phyloP scores from a whole-genome alignment of 2,888 invertebrate species.

The Marasmarcha lunaedactyla region DNA sequence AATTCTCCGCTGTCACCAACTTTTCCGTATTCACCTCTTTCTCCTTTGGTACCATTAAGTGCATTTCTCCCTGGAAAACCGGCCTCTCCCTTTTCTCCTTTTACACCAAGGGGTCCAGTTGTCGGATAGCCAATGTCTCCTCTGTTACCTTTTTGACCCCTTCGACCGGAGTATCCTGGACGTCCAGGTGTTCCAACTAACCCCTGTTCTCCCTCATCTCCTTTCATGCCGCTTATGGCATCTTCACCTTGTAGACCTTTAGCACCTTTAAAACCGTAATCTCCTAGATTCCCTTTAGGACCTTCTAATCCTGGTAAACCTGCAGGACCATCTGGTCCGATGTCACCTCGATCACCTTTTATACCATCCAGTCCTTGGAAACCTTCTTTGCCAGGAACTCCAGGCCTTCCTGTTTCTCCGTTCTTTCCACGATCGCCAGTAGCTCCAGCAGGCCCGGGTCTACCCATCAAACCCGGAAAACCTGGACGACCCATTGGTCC shows the following conservation, averaged over 20 bases:
- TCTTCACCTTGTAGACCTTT: slow-evolving; percentile 73
- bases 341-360: slow-evolving; percentile 32
- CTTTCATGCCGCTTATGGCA: slow-evolving; percentile 72
- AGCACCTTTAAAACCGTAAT: slow-evolving; percentile 63
- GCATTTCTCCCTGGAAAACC: slow-evolving; percentile 67
- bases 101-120: slow-evolving; percentile 59
- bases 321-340: slow-evolving; percentile 26
- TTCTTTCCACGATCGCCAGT: slow-evolving; percentile 82
- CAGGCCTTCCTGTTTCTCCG: slow-evolving; percentile 73
- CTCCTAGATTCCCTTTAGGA: slow-evolving; percentile 58
- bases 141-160: slow-evolving; percentile 68
- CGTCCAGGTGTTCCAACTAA: slow-evolving; percentile 59
- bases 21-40: slow-evolving; percentile 65
- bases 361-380: slow-evolving; percentile 26
- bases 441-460: slow-evolving; percentile 34
- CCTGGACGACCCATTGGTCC: slow-evolving; percentile 54
- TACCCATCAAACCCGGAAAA: slow-evolving; percentile 40
- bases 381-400: slow-evolving; percentile 60
- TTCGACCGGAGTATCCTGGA: slow-evolving; percentile 35
- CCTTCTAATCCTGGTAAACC: slow-evolving; percentile 39
- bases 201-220: slow-evolving; percentile 66
- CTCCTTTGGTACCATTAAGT: slow-evolving; percentile 62
- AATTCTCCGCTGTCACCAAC: slow-evolving; percentile 53
- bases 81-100: slow-evolving; percentile 72
- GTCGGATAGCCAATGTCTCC: slow-evolving; percentile 67